These are phyloP conservation scores for Bolborhynchus lineola DNA, from an alignment of 2,113 vertebrate genomes.

Conservation along the genomic window DNA sequence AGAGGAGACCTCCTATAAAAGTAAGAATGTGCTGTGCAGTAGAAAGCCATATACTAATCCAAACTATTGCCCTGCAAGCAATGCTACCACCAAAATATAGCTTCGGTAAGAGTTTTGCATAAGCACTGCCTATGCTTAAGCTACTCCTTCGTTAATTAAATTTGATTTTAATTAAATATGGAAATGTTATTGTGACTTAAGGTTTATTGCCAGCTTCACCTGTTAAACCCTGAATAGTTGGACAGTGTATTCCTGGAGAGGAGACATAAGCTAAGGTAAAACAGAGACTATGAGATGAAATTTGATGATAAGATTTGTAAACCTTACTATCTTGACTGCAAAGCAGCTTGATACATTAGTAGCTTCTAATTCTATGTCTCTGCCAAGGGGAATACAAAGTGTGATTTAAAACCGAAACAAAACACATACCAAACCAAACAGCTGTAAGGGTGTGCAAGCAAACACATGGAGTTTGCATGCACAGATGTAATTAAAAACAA, in stretches of 20 bases:
- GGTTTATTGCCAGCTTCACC: slow-evolving; percentile 35
- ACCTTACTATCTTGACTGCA: not conserved
- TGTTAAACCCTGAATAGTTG: slow-evolving; percentile 43
- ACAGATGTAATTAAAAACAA: not conserved
- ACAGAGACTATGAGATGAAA: not conserved
- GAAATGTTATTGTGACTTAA: slow-evolving; percentile 51
- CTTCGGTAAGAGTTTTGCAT: not conserved
- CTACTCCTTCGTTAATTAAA: not conserved
- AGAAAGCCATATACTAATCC: not conserved
- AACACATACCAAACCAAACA: not conserved
- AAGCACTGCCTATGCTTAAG: not conserved
- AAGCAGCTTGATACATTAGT: not conserved
- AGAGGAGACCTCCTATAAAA: not conserved
- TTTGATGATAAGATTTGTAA: not conserved
- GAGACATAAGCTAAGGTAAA: slow-evolving; percentile 39
- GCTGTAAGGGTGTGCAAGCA: not conserved
- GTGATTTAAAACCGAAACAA: not conserved
- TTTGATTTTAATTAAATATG: slow-evolving; percentile 15
- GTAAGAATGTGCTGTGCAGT: not conserved
- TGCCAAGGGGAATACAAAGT: not conserved
- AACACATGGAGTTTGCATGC: not conserved
- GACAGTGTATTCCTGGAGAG: slow-evolving; percentile 37
- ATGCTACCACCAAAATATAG: not conserved
- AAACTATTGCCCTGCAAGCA: not conserved
- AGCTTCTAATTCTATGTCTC: not conserved